Conservation (phyloP, 2,113 vertebrate species). For the Crotophaga sulcirostris region DNA sequence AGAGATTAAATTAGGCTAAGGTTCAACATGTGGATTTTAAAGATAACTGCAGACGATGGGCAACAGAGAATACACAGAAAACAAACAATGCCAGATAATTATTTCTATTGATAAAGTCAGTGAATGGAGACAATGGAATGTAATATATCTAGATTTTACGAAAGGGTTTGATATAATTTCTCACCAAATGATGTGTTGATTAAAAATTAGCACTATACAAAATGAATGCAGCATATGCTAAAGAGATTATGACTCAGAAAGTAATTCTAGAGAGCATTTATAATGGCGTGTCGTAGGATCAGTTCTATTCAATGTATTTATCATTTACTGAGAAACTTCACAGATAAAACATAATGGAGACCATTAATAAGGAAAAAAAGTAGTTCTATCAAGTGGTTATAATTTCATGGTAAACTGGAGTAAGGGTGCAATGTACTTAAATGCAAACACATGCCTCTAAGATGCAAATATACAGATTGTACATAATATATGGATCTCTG, state of each 20-base stretch:
- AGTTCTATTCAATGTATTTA: slow-evolving; percentile 5
- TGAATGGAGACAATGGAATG: slow-evolving; percentile 14
- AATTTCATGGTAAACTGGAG: neutral
- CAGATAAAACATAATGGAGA: neutral
- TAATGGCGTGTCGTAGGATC: neutral
- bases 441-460: neutral
- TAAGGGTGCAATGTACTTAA: neutral
- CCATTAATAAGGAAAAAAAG: neutral
- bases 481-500: neutral
- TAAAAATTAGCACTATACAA: slow-evolving; percentile 60
- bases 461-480: neutral
- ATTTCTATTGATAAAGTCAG: slow-evolving; percentile 47
- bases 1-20: slow-evolving; percentile 57
- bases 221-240: slow-evolving; percentile 27
- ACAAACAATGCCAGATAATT: slow-evolving; percentile 49
- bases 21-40: slow-evolving; percentile 46
- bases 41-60: slow-evolving; percentile 14
- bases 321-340: slow-evolving; percentile 3
- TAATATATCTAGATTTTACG: slow-evolving; percentile 35
- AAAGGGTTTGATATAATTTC: slow-evolving; percentile 25
- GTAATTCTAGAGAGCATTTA: neutral
- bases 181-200: slow-evolving; percentile 42
- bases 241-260: slow-evolving; percentile 43
- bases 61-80: slow-evolving; percentile 9
- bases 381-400: neutral